Percentiles rank a stretch among this genome's conserved stretches.
Evolutionary conservation across 2,797 vertebrate genomes (phyloP).

Genomic region (Enteromius radiatus): DNA sequence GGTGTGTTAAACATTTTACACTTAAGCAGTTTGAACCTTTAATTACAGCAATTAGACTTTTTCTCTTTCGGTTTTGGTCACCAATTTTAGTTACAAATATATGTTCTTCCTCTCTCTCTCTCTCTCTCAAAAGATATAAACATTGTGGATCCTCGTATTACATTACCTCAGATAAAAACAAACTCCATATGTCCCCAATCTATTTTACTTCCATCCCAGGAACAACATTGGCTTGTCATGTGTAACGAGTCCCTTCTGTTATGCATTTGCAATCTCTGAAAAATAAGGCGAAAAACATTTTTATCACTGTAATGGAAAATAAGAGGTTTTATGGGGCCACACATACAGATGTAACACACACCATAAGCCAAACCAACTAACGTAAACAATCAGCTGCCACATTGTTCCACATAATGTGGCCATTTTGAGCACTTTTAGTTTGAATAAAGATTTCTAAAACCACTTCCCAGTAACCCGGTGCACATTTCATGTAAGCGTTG

Average conservation of each 20-base stretch:
- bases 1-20: conserved; percentile 35
- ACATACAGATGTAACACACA: conserved; percentile 52
- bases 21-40: conserved; percentile 25
- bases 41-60: conserved; percentile 24
- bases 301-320: conserved; percentile 46
- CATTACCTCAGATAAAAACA: background rate
- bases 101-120: background rate
- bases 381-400: conserved; percentile 37
- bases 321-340: conserved; percentile 52
- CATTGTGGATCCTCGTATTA: background rate
- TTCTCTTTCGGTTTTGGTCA: conserved; percentile 24
- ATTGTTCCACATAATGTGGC: conserved; percentile 35
- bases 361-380: conserved; percentile 45
- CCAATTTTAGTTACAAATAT: conserved; percentile 7
- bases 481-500: conserved; percentile 47
- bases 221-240: conserved; percentile 23
- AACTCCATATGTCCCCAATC: background rate
- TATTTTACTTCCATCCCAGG: conserved; percentile 14
- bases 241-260: conserved; percentile 4
- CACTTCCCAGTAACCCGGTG: conserved; percentile 31
- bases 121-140: background rate
- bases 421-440: conserved; percentile 30
- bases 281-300: conserved; percentile 41
- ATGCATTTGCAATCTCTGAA: conserved; percentile 36
- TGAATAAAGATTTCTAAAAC: conserved; percentile 44